Base-by-base conservation (phyloP, 2,797 vertebrate species). In the Propithecus deckenii region DNA sequence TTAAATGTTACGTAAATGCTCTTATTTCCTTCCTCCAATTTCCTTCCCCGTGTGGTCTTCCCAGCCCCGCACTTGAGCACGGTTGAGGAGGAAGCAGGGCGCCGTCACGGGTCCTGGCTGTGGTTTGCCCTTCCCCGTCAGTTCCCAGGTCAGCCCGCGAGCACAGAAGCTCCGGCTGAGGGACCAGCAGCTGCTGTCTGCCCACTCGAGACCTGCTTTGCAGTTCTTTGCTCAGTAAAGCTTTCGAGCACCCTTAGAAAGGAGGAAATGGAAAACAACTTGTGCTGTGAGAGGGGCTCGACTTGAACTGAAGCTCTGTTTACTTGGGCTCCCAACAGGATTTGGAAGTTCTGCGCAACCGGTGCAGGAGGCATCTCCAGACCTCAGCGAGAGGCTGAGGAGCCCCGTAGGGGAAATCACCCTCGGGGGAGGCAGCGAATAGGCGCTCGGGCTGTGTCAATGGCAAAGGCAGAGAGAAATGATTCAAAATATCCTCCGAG, bases 1-100 rank as follows among this genome's bases (percentile, higher is more conserved):
- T 80, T 78, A 67, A 30, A 61, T 76, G 35, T 67, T 61, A 76
- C 5, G 3, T 8, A 41, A 71, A 90, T 48, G 4, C 41, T 48
- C 32, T 80, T 30, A 52, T 32, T 90, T 90, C 41, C 75, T 86
- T 78, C 55, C 74, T 92, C 84, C 23, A 28, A 14, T 50, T 61
- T 74, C 41, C 46, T 76, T 92, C 65, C 52, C 65, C 52, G 22
- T 30, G n/a, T 15, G 20, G 5, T 88, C 87, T 59, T 88, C 84
- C 38, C 86, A 88, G 30, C 12, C 20, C n/a, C 28, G 32, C 41
- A 23, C 38, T n/a, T 20, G 32, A 74, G 35, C 32, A 22, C 4
- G 2, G 2, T 20, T 32, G 8, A 59, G 61, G 43, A 65, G 69
- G 41, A 91, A 86, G 22, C 50, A 28, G 25, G n/a, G 57, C 20